Evolutionary conservation across 2,113 vertebrate species (phyloP).

Genomic region (Callipepla californica): DNA sequence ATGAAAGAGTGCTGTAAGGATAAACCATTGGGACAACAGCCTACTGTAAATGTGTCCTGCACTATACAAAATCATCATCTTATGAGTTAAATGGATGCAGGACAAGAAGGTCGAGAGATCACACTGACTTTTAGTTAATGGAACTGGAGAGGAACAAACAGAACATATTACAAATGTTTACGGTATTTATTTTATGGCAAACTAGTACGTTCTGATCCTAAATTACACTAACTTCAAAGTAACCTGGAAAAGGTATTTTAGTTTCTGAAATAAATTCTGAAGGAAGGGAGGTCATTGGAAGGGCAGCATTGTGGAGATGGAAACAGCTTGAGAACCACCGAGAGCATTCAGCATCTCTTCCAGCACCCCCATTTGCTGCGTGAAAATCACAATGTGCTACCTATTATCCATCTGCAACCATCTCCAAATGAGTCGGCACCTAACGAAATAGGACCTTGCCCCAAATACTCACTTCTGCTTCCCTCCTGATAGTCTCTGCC

Average conservation of each 20-base stretch:
- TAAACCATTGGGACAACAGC: not conserved
- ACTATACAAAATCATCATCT: not conserved
- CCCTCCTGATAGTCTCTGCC: not conserved
- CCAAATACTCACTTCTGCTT: not conserved
- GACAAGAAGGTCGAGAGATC: not conserved
- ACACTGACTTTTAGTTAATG: not conserved
- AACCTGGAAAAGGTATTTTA: not conserved
- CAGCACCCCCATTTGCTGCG: slow-evolving; percentile 23
- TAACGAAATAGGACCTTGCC: not conserved
- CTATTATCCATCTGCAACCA: slow-evolving; percentile 57
- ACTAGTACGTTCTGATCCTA: not conserved
- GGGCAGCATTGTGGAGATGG: not conserved
- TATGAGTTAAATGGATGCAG: not conserved
- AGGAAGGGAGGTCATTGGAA: slow-evolving; percentile 29
- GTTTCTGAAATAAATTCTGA: slow-evolving; percentile 14
- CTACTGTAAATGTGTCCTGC: not conserved
- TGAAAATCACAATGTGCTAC: slow-evolving; percentile 23
- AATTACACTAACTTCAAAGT: not conserved
- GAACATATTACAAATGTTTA: not conserved
- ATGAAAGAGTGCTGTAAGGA: accelerated
- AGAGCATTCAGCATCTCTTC: not conserved
- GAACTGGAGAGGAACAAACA: not conserved
- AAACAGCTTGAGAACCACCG: slow-evolving; percentile 32
- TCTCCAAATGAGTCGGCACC: not conserved
- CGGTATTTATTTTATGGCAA: not conserved